Evolutionary conservation across 2,888 invertebrate species (phyloP).

Genomic region (Brachyptera putata): DNA sequence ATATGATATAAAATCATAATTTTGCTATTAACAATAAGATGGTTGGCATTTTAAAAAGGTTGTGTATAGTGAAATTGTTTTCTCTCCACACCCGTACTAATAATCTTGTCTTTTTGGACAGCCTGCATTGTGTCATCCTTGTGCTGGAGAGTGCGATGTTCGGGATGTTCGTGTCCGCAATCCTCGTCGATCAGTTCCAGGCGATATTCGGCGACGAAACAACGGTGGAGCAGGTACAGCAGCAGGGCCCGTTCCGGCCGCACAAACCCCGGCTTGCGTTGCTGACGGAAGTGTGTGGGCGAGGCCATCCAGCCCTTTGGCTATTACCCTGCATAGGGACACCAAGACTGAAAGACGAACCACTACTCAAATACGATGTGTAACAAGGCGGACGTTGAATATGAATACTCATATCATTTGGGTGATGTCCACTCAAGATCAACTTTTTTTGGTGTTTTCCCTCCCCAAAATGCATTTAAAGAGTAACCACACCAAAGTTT

Average conservation of each 20-base stretch:
- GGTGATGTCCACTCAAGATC: no score
- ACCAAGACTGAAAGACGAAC: constrained; percentile 44
- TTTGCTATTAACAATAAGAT: no score
- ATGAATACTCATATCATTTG: background rate
- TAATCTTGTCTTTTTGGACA: constrained; percentile 49
- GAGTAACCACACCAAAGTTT: no score
- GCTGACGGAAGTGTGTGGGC: constrained; percentile 73
- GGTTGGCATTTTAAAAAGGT: no score
- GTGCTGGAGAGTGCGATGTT: constrained; percentile 78
- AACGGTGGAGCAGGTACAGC: constrained; percentile 71
- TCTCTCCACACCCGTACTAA: background rate
- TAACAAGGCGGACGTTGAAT: no score
- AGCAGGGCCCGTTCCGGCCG: constrained; percentile 59
- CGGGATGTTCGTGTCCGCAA: constrained; percentile 82
- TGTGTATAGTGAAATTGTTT: constrained; percentile 4
- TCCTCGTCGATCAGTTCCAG: constrained; percentile 80
- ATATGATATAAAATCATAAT: no score
- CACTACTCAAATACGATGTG: constrained; percentile 45
- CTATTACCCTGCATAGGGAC: constrained; percentile 62
- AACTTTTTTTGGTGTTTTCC: no score
- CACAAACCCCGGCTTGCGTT: constrained; percentile 56
- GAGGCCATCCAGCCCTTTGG: constrained; percentile 68
- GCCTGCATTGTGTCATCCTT: constrained; percentile 77
- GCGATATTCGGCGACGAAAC: constrained; percentile 82
- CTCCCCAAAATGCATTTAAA: no score